phyloP scores from a whole-genome alignment of 2,888 invertebrate species.

The Ecdyonurus torrentis region DNA sequence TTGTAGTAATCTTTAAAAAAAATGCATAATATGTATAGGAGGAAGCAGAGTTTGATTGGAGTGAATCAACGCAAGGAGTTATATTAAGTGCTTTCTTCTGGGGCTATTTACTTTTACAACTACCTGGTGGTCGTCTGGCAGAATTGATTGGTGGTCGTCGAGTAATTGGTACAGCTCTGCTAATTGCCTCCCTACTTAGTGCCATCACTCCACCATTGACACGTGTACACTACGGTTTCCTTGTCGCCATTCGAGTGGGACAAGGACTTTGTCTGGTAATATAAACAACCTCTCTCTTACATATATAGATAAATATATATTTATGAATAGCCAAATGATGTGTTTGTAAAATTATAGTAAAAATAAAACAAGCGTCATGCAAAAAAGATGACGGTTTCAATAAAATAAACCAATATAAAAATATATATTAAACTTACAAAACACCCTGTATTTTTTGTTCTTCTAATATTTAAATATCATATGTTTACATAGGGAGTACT shows the following conservation, averaged over 20 bases:
- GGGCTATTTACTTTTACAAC: background rate
- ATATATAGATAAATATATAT: too few relatives aligned
- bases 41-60: background rate
- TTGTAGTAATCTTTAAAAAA: too few relatives aligned
- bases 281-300: background rate
- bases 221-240: constrained; percentile 18
- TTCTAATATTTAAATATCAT: too few relatives aligned
- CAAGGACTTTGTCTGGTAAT: constrained; percentile 27
- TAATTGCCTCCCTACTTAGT: constrained; percentile 23
- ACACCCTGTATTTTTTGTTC: too few relatives aligned
- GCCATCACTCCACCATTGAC: constrained; percentile 25
- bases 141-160: background rate
- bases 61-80: background rate
- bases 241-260: constrained; percentile 23
- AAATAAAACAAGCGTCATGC: too few relatives aligned
- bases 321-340: too few relatives aligned
- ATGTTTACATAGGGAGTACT: constrained; percentile 20
- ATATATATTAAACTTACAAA: too few relatives aligned
- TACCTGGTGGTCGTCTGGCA: background rate
- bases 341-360: too few relatives aligned
- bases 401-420: too few relatives aligned
- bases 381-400: too few relatives aligned
- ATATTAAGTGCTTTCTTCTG: background rate
- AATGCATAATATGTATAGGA: too few relatives aligned
- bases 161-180: constrained; percentile 12